Base-by-base conservation (phyloP, 2,888 invertebrate genomes). In the Dicranocentrus wangi region DNA sequence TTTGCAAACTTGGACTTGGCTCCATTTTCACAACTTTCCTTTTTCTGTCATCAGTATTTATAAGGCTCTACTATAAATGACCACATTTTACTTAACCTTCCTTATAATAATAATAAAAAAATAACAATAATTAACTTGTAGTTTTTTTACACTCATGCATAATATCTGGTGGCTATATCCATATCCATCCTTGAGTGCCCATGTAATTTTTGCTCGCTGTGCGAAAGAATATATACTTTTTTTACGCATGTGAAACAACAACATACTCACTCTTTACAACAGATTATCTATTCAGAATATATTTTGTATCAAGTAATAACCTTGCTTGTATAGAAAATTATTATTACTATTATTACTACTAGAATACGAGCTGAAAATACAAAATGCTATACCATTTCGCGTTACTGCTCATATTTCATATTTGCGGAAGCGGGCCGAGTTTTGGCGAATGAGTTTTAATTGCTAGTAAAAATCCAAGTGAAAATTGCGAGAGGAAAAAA, bases 71-170 rank as follows among this genome's bases (percentile, higher is more conserved):
- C 66, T 32, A 60, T 32, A n/a, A n/a, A n/a, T 71, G 71, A 79
- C 79, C 71, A 60, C 79, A 79, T 60, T 79, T 70, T 71, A 58
- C 63, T 71, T 71, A 78, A 78, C 70, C 70, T 78, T 78, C 78
- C 70, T 43, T 70, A 55, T 39, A 28, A 68, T 63, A 28, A 68
- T 63, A 73, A 73, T 47, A 58, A 76, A 39, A 10, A 66, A 23
- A 60, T 51, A 43, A 53, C 25, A n/a, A 27, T 58, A 65, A 61
- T 25, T 58, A 66, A 43, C 53, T 27, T 55, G 17, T 43, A 42
- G 58, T 25, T 32, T 43, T 32, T 69, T 75, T 66, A 55, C 53
- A 65, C 23, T 42, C 55, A 55, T 65, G 55, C 78, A 71, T 78
- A 65, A 77, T 68, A 43, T 61, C 78, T 78, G 77, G 61, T 25